A percentile compares a stretch with the other conserved stretches of the same genome.
Evolutionary conservation across 2,888 invertebrate species (phyloP).

Genomic region (Lasius platythorax): DNA sequence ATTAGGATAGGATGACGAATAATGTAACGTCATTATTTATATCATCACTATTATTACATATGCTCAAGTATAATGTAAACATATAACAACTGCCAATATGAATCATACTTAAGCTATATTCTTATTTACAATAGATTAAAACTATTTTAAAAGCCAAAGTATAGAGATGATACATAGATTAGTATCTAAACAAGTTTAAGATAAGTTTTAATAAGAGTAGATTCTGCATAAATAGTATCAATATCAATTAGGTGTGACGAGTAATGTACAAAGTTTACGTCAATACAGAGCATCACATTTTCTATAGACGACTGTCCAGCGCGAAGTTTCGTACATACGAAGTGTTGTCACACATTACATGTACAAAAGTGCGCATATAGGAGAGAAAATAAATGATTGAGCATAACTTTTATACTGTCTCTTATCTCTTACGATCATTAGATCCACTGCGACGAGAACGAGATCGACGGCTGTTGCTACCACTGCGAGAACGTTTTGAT

Average conservation of each 20-base stretch:
- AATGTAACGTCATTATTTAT: slow-evolving; percentile 1
- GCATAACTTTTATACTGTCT: slow-evolving; percentile 61
- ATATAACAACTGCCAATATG: slow-evolving; percentile 66
- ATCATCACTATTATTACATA: slow-evolving; percentile 4
- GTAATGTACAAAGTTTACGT: slow-evolving; percentile 68
- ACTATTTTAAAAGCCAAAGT: slow-evolving; percentile 67
- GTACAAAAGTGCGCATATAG: slow-evolving; percentile 20
- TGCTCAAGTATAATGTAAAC: slow-evolving; percentile 63
- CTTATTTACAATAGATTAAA: slow-evolving; percentile 73
- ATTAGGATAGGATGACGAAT: neutral
- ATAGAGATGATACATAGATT: neutral
- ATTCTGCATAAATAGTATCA: slow-evolving; percentile 36
- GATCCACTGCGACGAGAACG: slow-evolving; percentile 85
- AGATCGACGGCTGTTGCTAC: slow-evolving; percentile 83
- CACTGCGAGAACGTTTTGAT: slow-evolving; percentile 84
- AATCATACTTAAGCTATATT: slow-evolving; percentile 64
- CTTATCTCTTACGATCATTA: slow-evolving; percentile 84
- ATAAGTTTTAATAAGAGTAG: slow-evolving; percentile 10
- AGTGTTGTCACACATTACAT: slow-evolving; percentile 5
- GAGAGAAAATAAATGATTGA: slow-evolving; percentile 61
- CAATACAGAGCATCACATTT: slow-evolving; percentile 35
- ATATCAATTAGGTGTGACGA: slow-evolving; percentile 45
- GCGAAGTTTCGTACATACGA: neutral
- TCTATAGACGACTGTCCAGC: neutral
- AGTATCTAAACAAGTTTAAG: slow-evolving; percentile 32